These are phyloP conservation scores for Bagarius yarrelli DNA, from an alignment of 2,113 vertebrate genomes.

Conservation along the genomic window DNA sequence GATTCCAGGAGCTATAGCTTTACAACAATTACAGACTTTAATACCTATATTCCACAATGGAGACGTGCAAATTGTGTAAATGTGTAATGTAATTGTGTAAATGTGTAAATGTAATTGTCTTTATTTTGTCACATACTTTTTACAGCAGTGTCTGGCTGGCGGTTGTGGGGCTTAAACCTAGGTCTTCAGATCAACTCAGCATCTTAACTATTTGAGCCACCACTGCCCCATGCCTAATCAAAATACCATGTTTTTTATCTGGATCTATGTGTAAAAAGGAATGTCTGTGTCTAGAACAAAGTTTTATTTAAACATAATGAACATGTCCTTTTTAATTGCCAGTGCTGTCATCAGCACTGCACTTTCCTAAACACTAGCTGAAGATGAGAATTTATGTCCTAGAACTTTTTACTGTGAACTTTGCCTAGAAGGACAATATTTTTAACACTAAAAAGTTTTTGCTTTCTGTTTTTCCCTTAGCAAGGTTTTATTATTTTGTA, in stretches of 20 bases:
- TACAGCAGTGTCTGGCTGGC: no score
- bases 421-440: background rate
- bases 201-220: no score
- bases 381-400: background rate
- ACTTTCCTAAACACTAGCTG: constrained; percentile 2
- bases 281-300: background rate
- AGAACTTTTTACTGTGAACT: background rate
- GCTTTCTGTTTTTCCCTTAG: background rate
- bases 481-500: background rate
- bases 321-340: background rate
- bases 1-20: background rate
- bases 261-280: background rate
- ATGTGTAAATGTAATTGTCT: no score
- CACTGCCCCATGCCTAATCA: no score
- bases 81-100: no score
- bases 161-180: no score
- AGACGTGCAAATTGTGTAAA: no score
- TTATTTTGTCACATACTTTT: no score
- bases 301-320: background rate
- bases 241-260: background rate
- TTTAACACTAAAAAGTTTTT: background rate
- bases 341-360: constrained; percentile 7
- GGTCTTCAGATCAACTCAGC: no score
- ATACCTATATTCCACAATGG: background rate
- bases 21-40: background rate